phyloP scores from a whole-genome alignment of 2,888 invertebrate species.

The Romanomermis culicivorax region DNA sequence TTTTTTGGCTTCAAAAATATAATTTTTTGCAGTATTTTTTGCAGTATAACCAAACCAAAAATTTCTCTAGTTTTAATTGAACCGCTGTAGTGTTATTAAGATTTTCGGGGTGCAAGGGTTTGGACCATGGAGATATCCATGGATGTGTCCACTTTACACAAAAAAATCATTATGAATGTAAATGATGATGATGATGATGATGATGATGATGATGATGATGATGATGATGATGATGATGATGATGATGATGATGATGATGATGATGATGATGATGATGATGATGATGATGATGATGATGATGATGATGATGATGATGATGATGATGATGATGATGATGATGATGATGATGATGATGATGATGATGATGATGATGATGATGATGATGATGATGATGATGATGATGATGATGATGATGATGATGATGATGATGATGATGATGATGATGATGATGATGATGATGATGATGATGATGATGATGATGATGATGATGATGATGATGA shows the following conservation, averaged over 20 bases:
- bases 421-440: conserved; percentile 7
- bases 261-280: conserved; percentile 9
- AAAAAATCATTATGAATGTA: too few relatives aligned
- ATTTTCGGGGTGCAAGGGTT: too few relatives aligned
- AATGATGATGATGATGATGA: conserved; percentile 6
- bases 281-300: conserved; percentile 9
- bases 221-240: conserved; percentile 8
- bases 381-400: conserved; percentile 8
- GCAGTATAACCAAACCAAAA: too few relatives aligned
- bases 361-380: conserved; percentile 1
- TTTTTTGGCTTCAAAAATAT: too few relatives aligned
- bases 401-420: conserved; percentile 9
- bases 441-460: conserved; percentile 8
- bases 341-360: conserved; percentile 2
- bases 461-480: conserved; percentile 7
- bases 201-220: conserved; percentile 7
- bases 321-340: conserved; percentile 3
- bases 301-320: conserved; percentile 7
- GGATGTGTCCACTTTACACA: too few relatives aligned
- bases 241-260: conserved; percentile 8
- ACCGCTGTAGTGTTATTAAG: too few relatives aligned
- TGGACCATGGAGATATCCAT: too few relatives aligned
- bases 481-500: conserved; percentile 8
- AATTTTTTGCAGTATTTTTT: too few relatives aligned
- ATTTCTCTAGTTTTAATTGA: too few relatives aligned